phyloP scores from a whole-genome alignment of 2,797 vertebrate genomes.

The Zenarchopterus dispar region DNA sequence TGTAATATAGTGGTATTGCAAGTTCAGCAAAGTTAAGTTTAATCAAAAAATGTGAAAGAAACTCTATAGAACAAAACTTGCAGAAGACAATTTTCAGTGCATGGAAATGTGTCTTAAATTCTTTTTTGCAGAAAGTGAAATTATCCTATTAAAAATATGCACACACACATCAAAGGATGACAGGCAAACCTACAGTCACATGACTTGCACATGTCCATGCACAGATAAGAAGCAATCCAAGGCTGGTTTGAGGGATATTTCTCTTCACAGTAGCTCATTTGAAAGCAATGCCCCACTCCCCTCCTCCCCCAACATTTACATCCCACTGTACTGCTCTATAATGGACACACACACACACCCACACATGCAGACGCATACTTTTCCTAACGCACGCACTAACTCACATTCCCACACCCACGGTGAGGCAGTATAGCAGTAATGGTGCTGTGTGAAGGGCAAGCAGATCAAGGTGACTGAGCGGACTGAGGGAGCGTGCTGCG shows the following conservation, averaged over 20 bases:
- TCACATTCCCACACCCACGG: conserved; percentile 63
- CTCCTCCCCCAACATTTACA: conserved; percentile 76
- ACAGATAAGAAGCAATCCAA: conserved; percentile 37
- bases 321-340: conserved; percentile 76
- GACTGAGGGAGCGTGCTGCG: conserved; percentile 82
- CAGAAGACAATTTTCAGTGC: conserved; percentile 4
- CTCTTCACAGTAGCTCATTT: conserved; percentile 78
- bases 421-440: conserved; percentile 79
- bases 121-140: conserved; percentile 22
- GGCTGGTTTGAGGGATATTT: conserved; percentile 68
- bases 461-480: conserved; percentile 87
- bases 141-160: conserved; percentile 25
- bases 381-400: conserved; percentile 43
- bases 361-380: conserved; percentile 52
- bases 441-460: conserved; percentile 84
- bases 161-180: conserved; percentile 28
- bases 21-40: no score
- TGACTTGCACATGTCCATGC: conserved; percentile 30
- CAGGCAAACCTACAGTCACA: conserved; percentile 24
- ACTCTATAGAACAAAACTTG: background rate
- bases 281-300: conserved; percentile 76
- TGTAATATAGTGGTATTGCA: no score
- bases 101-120: conserved; percentile 8
- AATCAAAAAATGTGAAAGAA: background rate
- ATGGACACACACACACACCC: conserved; percentile 58